Evolutionary conservation across 1,140 invertebrate species (phyloP), one percentile per base, ranked within the genome.

Genomic region (Pomacea maculata): DNA sequence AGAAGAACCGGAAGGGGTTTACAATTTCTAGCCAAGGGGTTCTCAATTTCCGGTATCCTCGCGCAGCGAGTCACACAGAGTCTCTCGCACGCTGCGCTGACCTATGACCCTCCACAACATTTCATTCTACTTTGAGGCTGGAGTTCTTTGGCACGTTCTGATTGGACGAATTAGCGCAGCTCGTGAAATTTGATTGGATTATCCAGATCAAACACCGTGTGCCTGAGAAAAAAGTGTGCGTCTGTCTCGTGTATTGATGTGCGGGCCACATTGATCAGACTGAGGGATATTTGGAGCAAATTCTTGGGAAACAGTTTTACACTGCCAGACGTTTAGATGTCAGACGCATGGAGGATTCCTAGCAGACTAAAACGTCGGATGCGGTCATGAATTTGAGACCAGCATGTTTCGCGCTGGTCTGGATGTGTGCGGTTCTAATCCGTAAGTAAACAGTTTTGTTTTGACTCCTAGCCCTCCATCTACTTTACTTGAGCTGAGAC

Each of bases 161-260:
- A 79, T 79, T 79, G 78, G 78, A 57, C 54, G 78, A 79, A 72
- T 72, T 71, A 72, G 55, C 19, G 54, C 17, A 57, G 68, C 70
- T 72, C 65, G 45, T 72, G 78, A 72, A 72, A 63, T 79, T 67
- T 79, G 78, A 79, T 79, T 79, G 78, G 78, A 71, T 79, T 72
- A 71, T 72, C 57, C 57, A 79, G 67, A 79, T 79, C 78, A 79
- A 79, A 79, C 78, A 79, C 21, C 57, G 70, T 79, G 68, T 19
- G 78, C 52, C 74, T 2, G 75, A 76, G 75, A 76, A 76, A 76
- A 75, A 76, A 76, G 55, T 25, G 45, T 29, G 17, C 61, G 75
- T 64, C 57, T 64, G 75, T 57, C n/a, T 64, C 29, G 75, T 63
- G 75, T 64, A 57, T 76, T 54, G 12, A 57, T 63, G 57, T 64